Percentiles rank a stretch among this genome's conserved stretches.
Conservation (phyloP, 1,140 invertebrate genomes). For the Carposina sasakii region DNA sequence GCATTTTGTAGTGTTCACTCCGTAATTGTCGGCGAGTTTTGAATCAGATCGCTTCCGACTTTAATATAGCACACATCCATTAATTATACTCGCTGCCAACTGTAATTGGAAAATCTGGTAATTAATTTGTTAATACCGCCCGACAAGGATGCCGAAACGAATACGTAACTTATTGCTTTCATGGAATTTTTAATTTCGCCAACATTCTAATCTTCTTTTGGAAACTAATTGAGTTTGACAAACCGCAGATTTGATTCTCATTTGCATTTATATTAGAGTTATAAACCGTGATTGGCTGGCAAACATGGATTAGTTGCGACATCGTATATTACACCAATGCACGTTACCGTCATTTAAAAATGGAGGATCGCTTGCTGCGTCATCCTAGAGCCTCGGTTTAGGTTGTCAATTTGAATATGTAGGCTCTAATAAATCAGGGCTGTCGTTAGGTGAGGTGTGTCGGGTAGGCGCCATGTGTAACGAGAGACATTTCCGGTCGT, state of each 20-base stretch:
- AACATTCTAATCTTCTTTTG: no score
- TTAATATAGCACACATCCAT: slow-evolving; percentile 64
- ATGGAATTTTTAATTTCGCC: no score
- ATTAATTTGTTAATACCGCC: slow-evolving; percentile 36
- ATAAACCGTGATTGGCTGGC: no score
- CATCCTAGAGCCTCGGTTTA: slow-evolving; percentile 17
- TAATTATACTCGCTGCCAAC: slow-evolving; percentile 53
- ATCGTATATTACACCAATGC: no score
- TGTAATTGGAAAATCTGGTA: slow-evolving; percentile 67
- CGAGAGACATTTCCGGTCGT: slow-evolving; percentile 56
- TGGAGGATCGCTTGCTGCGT: no score
- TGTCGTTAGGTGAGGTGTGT: slow-evolving; percentile 37
- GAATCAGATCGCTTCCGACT: slow-evolving; percentile 63
- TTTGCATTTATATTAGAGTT: no score
- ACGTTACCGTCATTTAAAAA: no score
- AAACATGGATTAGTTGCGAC: no score
- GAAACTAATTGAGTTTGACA: no score
- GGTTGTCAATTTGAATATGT: slow-evolving; percentile 45
- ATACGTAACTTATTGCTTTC: no score
- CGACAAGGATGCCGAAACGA: no score
- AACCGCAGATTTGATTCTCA: no score
- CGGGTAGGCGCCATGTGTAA: slow-evolving; percentile 39
- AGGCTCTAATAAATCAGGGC: slow-evolving; percentile 49
- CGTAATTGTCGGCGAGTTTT: slow-evolving; percentile 61
- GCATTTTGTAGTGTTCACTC: slow-evolving; percentile 66